Percentiles rank a stretch among this genome's conserved stretches.
Evolutionary conservation across 2,113 vertebrate species (phyloP).

Genomic region (Alligator mississippiensis): DNA sequence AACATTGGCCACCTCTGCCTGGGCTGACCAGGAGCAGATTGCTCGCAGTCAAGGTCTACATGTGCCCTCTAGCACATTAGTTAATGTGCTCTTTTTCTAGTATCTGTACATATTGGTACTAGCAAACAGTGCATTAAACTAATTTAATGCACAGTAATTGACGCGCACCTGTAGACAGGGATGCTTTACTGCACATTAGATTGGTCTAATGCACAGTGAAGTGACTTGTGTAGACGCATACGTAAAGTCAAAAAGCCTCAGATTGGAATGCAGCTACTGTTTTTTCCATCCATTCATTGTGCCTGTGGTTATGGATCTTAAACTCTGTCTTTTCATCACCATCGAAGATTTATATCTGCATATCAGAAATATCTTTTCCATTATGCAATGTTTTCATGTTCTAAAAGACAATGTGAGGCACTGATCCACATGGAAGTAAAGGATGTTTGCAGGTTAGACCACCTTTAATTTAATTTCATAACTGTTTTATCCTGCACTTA

Average conservation of each 20-base stretch:
- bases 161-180: no score
- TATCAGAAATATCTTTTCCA: background rate
- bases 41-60: no score
- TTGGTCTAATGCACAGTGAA: no score
- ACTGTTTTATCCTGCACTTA: background rate
- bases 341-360: background rate
- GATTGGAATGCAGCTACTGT: background rate
- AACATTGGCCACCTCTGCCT: no score
- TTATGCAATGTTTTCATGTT: background rate
- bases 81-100: no score
- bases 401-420: background rate
- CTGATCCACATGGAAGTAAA: background rate
- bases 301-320: background rate
- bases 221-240: no score
- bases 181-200: no score
- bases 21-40: no score
- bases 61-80: no score
- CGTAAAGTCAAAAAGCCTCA: background rate
- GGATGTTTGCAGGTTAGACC: background rate
- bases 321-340: background rate
- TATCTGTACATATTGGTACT: no score
- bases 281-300: background rate
- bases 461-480: background rate
- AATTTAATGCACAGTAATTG: no score
- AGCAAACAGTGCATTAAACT: no score